Evolutionary conservation across 2,888 invertebrate genomes (phyloP).

Genomic region (Heteromyza rotundicornis): DNA sequence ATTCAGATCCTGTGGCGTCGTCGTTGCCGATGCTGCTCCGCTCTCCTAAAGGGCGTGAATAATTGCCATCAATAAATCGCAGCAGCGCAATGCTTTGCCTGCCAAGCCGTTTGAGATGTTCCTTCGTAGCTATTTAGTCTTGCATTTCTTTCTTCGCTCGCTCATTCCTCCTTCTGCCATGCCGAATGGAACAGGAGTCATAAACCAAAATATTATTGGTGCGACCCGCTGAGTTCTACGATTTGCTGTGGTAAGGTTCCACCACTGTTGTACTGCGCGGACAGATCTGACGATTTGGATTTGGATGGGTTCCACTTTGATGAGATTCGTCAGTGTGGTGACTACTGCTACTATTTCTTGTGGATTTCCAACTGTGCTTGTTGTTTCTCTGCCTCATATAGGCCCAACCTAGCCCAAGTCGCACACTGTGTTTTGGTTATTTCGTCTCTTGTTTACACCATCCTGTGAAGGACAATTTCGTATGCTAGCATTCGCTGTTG

Average conservation of each 20-base stretch:
- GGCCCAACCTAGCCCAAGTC: constrained; percentile 19
- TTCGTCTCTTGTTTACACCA: no score
- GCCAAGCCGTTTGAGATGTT: no score
- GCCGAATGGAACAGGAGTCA: constrained; percentile 37
- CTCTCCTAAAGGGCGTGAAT: constrained; percentile 25
- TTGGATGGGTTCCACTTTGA: constrained; percentile 59
- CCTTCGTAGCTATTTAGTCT: no score
- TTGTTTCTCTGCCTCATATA: constrained; percentile 44
- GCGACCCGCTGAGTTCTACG: constrained; percentile 51
- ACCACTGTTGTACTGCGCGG: constrained; percentile 35
- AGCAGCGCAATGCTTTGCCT: not conserved
- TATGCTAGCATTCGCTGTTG: no score
- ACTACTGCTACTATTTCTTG: constrained; percentile 45
- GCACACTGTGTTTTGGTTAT: no score
- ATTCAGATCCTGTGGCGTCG: not conserved
- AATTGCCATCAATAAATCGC: constrained; percentile 25
- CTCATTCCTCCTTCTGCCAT: not conserved
- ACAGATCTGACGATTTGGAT: no score
- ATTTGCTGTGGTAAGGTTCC: constrained; percentile 54
- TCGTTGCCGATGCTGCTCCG: not conserved
- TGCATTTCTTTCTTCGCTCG: not conserved
- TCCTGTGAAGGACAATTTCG: constrained; percentile 14
- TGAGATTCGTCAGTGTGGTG: constrained; percentile 58
- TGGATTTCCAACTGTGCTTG: constrained; percentile 47
- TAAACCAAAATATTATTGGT: constrained; percentile 60